A percentile compares a stretch with the other conserved stretches of the same genome.
Conservation (phyloP, 1,140 invertebrate species). For the Panulirus ornatus region DNA sequence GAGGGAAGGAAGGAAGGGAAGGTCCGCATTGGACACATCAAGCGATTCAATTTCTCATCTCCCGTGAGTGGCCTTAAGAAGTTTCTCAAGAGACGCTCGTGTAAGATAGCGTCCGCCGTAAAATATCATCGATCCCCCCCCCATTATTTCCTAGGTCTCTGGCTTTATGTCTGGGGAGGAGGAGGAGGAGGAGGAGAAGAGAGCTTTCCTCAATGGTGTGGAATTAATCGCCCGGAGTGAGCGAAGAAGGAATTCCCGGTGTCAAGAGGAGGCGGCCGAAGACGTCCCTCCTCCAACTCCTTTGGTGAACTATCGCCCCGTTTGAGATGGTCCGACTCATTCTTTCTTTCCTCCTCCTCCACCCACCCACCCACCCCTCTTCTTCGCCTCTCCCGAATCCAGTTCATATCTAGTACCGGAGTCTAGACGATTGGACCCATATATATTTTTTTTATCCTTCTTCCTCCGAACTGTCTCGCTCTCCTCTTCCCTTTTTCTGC, state of each 20-base stretch:
- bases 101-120: not conserved
- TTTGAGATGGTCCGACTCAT: too few relatives aligned
- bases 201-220: not conserved
- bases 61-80: not conserved
- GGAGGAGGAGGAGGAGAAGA: not conserved
- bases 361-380: not conserved
- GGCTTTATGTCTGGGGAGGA: not conserved
- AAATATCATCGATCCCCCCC: not conserved
- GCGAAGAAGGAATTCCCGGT: too few relatives aligned
- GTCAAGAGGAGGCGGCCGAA: too few relatives aligned
- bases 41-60: not conserved
- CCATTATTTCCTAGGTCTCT: not conserved
- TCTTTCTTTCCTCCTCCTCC: not conserved
- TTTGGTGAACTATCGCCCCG: too few relatives aligned
- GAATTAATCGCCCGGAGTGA: too few relatives aligned
- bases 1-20: constrained; percentile 2
- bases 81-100: not conserved
- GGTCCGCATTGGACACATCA: not conserved
- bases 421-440: too few relatives aligned
- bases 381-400: too few relatives aligned
- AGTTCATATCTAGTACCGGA: too few relatives aligned
- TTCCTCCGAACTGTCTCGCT: too few relatives aligned
- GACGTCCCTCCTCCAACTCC: too few relatives aligned
- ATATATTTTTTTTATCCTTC: too few relatives aligned
- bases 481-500: too few relatives aligned